These are phyloP conservation scores for Silurus meridionalis DNA, from an alignment of 2,113 vertebrate species.

Conservation along the genomic window DNA sequence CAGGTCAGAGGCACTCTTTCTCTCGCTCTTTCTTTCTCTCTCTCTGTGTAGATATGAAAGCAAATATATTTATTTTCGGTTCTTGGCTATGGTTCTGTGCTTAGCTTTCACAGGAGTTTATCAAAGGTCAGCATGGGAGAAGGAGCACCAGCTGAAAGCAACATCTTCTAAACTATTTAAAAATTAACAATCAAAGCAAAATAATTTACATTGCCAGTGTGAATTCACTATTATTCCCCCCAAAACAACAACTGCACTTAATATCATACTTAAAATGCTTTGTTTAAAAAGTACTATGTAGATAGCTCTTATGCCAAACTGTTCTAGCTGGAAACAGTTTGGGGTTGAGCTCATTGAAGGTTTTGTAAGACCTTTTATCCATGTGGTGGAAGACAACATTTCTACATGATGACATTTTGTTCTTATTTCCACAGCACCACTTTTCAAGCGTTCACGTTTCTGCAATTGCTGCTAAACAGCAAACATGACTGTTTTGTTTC, in stretches of 20 bases:
- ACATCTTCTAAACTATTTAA: constrained; percentile 29
- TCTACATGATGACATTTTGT: background rate
- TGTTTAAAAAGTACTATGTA: background rate
- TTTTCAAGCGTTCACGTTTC: background rate
- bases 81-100: constrained; percentile 50
- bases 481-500: background rate
- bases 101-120: constrained; percentile 58
- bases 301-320: background rate
- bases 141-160: constrained; percentile 38
- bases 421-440: background rate
- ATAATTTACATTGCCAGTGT: too few species aligned
- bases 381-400: background rate
- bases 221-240: too few species aligned
- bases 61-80: constrained; percentile 51
- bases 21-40: background rate
- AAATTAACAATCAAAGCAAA: background rate
- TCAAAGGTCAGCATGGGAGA: constrained; percentile 56
- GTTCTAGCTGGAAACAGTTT: background rate
- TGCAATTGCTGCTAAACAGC: background rate
- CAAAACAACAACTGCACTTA: background rate
- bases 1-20: background rate
- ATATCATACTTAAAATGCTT: background rate
- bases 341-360: background rate
- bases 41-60: background rate
- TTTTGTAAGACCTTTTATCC: background rate